phyloP scores from a whole-genome alignment of 64 coral and sea anemone species.

The Anthopleura sola region DNA sequence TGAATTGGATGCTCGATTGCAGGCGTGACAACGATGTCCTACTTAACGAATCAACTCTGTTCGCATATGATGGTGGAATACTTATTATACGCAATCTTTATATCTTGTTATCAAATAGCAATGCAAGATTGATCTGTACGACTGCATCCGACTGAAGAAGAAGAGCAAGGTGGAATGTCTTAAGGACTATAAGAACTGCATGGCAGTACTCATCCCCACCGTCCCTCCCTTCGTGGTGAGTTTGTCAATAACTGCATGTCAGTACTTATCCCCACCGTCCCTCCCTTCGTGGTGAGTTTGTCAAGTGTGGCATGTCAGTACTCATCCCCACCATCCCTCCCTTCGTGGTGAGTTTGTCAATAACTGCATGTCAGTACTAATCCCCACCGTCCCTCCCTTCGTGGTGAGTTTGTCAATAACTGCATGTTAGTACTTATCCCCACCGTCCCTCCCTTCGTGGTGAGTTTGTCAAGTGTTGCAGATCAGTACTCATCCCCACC shows the following conservation, averaged over 20 bases:
- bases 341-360: constrained; percentile 7
- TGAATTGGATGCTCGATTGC: too few species aligned
- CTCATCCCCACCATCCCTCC: constrained; percentile 32
- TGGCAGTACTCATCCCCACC: constrained; percentile 30
- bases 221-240: constrained; percentile 52
- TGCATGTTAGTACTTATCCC: constrained; percentile 39
- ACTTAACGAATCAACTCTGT: too few species aligned
- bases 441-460: constrained; percentile 36
- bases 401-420: constrained; percentile 33
- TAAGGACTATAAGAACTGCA: constrained; percentile 53
- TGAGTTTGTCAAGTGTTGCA: constrained; percentile 4
- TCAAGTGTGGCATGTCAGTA: constrained; percentile 31
- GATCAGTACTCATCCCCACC: constrained; percentile 8
- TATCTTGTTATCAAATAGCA: constrained; percentile 10
- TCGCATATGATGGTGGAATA: too few species aligned
- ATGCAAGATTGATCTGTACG: constrained; percentile 69
- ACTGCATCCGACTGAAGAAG: constrained; percentile 47
- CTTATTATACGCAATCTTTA: background rate
- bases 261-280: constrained; percentile 36
- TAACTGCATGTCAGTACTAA: constrained; percentile 39
- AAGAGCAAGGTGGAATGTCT: constrained; percentile 44
- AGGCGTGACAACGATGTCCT: too few species aligned
- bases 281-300: constrained; percentile 38
- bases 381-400: constrained; percentile 39
- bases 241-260: constrained; percentile 18